These are phyloP conservation scores for Phrynocephalus vlangalii DNA, from an alignment of 2,797 vertebrate species.

Conservation along the genomic window DNA sequence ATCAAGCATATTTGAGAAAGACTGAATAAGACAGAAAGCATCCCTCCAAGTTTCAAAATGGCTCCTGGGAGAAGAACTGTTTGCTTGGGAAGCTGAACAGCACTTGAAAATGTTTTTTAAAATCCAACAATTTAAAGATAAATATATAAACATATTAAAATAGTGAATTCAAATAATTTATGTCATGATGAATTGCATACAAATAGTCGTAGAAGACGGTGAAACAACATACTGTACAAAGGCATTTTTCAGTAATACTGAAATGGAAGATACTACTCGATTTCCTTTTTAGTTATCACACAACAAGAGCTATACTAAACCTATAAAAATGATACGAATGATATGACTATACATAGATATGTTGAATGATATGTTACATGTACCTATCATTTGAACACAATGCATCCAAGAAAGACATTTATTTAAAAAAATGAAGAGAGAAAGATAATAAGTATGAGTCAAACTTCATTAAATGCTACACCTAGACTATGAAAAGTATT, in stretches of 20 bases:
- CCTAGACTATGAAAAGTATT: neutral
- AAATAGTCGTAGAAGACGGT: no score
- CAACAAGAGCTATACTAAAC: constrained; percentile 48
- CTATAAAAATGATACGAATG: no score
- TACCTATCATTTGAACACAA: constrained; percentile 58
- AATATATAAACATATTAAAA: neutral
- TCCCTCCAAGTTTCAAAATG: neutral
- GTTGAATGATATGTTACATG: constrained; percentile 52
- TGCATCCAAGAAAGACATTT: constrained; percentile 28
- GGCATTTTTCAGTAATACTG: constrained; percentile 26
- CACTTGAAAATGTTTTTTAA: constrained; percentile 1
- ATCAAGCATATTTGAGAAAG: neutral
- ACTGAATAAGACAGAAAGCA: neutral
- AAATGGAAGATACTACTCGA: constrained; percentile 37
- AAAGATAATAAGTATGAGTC: neutral
- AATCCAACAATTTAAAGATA: neutral
- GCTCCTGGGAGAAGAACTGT: neutral
- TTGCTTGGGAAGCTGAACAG: neutral
- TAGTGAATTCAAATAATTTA: neutral
- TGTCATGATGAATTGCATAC: neutral
- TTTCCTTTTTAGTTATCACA: constrained; percentile 59
- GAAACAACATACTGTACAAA: constrained; percentile 33
- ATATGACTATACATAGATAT: constrained; percentile 52
- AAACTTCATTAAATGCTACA: neutral
- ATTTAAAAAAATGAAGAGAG: constrained; percentile 43